Evolutionary conservation across 2,888 invertebrate genomes (phyloP).

Genomic region (Leuctra nigra): DNA sequence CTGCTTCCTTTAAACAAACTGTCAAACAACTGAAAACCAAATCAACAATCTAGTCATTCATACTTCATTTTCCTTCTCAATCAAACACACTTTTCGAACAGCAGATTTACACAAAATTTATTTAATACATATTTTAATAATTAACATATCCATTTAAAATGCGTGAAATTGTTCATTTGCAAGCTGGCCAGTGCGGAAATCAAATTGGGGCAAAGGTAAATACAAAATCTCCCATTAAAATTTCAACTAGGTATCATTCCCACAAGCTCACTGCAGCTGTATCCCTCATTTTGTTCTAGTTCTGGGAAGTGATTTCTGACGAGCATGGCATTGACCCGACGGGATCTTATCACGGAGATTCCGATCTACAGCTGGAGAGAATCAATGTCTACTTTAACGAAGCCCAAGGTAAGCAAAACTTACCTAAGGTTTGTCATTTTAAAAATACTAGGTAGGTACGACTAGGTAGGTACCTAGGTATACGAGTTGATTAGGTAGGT

Average conservation of each 20-base stretch:
- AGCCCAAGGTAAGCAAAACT: conserved; percentile 16
- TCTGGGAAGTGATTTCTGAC: conserved; percentile 48
- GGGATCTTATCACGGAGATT: conserved; percentile 53
- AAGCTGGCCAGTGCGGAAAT: conserved; percentile 57
- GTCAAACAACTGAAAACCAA: too few relatives aligned
- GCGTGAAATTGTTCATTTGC: conserved; percentile 55
- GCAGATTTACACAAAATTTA: background rate
- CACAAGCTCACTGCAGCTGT: too few relatives aligned
- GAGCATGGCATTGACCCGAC: conserved; percentile 57
- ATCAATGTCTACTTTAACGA: conserved; percentile 61
- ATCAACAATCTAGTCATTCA: too few relatives aligned
- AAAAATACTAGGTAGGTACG: too few relatives aligned
- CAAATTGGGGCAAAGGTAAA: conserved; percentile 55
- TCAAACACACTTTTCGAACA: background rate
- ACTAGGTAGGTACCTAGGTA: too few relatives aligned
- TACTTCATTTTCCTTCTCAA: background rate
- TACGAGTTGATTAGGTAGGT: too few relatives aligned
- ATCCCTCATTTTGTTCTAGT: conserved; percentile 34
- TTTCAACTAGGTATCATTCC: too few relatives aligned
- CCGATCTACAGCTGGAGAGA: conserved; percentile 55
- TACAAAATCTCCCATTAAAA: too few relatives aligned
- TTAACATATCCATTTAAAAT: conserved; percentile 34
- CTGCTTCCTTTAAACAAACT: too few relatives aligned
- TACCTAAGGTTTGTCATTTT: too few relatives aligned
- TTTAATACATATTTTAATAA: background rate